Percentiles rank a stretch among this genome's conserved stretches.
phyloP scores from a whole-genome alignment of 1,140 invertebrate genomes.

The Drosophila sulfurigaster region DNA sequence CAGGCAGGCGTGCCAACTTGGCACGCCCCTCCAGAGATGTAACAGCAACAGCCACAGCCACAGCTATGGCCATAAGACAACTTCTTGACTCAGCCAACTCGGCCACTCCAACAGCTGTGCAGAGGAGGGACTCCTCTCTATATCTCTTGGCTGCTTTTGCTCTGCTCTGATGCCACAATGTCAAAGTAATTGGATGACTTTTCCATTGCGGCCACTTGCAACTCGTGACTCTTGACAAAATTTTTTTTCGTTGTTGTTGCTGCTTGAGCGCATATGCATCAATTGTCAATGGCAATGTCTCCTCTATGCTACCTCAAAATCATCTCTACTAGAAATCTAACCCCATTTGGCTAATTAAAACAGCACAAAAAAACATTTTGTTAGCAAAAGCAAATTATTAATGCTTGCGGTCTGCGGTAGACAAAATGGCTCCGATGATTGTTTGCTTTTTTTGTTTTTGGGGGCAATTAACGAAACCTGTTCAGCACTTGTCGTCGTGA shows the following conservation, averaged over 20 bases:
- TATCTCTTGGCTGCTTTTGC: background rate
- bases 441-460: background rate
- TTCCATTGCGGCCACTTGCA: constrained; percentile 45
- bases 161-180: constrained; percentile 46
- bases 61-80: no score
- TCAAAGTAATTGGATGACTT: constrained; percentile 82
- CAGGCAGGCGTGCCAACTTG: constrained; percentile 41
- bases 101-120: constrained; percentile 36
- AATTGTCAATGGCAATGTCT: constrained; percentile 43
- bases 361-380: constrained; percentile 56
- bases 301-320: no score
- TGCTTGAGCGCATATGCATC: constrained; percentile 71
- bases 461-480: constrained; percentile 61
- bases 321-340: background rate
- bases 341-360: constrained; percentile 55
- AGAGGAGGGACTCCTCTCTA: no score
- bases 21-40: constrained; percentile 43
- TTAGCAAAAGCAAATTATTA: constrained; percentile 66
- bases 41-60: background rate
- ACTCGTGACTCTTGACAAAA: constrained; percentile 10
- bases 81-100: constrained; percentile 33
- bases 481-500: constrained; percentile 30
- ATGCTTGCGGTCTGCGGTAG: constrained; percentile 56
- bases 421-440: constrained; percentile 69
- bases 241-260: constrained; percentile 50